These are phyloP conservation scores for Tinamus major DNA, from an alignment of 2,797 vertebrate species.

Conservation along the genomic window DNA sequence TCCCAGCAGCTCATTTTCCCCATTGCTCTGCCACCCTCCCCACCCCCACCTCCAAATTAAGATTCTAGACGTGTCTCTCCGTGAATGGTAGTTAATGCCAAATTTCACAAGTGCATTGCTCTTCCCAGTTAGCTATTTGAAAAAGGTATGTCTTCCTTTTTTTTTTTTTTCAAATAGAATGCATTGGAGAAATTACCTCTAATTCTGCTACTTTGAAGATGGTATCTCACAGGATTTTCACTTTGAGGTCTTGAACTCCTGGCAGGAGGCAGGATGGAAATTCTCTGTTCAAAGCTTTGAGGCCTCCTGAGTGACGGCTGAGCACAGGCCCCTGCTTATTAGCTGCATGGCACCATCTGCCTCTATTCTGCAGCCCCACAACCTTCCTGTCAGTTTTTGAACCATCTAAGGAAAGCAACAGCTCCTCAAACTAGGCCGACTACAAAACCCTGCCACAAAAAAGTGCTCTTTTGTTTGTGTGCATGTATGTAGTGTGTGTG, in stretches of 20 bases:
- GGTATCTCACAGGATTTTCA: slow-evolving; percentile 63
- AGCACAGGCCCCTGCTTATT: slow-evolving; percentile 68
- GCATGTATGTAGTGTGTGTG: too few species aligned
- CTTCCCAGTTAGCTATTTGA: slow-evolving; percentile 3
- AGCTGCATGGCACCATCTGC: slow-evolving; percentile 70
- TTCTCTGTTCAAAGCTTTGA: slow-evolving; percentile 69
- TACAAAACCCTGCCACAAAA: slow-evolving; percentile 9
- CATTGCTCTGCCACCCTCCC: not conserved
- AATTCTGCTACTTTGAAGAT: slow-evolving; percentile 67
- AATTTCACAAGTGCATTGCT: slow-evolving; percentile 28
- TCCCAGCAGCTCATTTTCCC: slow-evolving; percentile 47
- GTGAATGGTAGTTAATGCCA: slow-evolving; percentile 33
- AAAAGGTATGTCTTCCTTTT: slow-evolving; percentile 11
- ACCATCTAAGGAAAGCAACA: slow-evolving; percentile 47
- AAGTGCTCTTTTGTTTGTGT: not conserved
- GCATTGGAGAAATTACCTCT: slow-evolving; percentile 56
- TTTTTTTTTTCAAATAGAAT: not conserved
- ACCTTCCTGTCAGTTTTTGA: slow-evolving; percentile 53
- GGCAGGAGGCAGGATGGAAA: slow-evolving; percentile 69
- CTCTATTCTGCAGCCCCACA: slow-evolving; percentile 47
- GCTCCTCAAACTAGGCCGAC: slow-evolving; percentile 42
- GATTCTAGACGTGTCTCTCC: slow-evolving; percentile 46
- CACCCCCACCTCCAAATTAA: slow-evolving; percentile 28
- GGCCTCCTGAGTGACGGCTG: slow-evolving; percentile 64
- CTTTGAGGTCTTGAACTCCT: slow-evolving; percentile 69